Conservation (phyloP, 2,113 vertebrate genomes). For the Bubo bubo region DNA sequence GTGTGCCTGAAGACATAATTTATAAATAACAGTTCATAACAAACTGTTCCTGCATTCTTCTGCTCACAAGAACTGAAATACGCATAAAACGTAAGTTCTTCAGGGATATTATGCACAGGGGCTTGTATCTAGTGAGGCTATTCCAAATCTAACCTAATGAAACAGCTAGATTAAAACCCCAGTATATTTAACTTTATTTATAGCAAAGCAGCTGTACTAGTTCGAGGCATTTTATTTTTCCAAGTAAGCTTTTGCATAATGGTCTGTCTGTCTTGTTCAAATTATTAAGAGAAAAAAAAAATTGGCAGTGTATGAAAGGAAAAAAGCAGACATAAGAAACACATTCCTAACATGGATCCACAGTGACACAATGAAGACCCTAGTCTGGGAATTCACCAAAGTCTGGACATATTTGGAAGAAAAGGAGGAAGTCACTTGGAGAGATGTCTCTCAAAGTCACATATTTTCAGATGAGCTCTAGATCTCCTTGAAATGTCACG, state of each 20-base stretch:
- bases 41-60: not conserved
- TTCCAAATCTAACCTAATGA: not conserved
- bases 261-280: not conserved
- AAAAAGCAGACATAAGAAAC: conserved; percentile 41
- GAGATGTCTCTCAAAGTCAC: not conserved
- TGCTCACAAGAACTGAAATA: not conserved
- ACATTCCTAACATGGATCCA: conserved; percentile 51
- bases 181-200: conserved; percentile 19
- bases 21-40: not conserved
- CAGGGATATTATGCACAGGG: not conserved
- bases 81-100: not conserved
- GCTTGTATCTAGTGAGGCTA: not conserved
- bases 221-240: conserved; percentile 49
- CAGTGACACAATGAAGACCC: conserved; percentile 16
- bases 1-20: not conserved
- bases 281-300: not conserved
- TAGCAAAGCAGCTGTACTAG: conserved; percentile 19
- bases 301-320: conserved; percentile 23
- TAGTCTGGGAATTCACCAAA: not conserved
- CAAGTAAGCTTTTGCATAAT: conserved; percentile 13
- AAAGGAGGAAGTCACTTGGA: not conserved
- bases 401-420: conserved; percentile 32
- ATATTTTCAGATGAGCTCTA: not conserved
- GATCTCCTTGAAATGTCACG: not conserved
- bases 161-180: not conserved